Evolutionary conservation across 2,888 invertebrate genomes (phyloP).

Genomic region (Andrena praecox): DNA sequence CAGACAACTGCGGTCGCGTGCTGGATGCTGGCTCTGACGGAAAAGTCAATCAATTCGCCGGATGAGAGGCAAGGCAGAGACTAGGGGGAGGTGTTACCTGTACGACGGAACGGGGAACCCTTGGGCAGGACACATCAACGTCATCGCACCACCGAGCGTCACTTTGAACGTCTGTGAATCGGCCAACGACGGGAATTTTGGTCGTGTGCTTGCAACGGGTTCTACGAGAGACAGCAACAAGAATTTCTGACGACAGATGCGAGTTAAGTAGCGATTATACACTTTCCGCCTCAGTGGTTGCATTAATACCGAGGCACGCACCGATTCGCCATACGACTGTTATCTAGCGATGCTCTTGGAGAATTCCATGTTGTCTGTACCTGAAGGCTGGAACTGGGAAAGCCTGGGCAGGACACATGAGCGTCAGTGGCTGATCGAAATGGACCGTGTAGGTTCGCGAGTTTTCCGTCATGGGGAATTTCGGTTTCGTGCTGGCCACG

Average conservation of each 20-base stretch:
- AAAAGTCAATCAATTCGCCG: slow-evolving; percentile 28
- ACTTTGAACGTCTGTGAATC: slow-evolving; percentile 84
- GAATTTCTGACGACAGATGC: background rate
- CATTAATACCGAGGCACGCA: background rate
- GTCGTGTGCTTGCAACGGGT: slow-evolving; percentile 88
- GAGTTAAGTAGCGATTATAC: background rate
- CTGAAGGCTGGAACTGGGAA: slow-evolving; percentile 85
- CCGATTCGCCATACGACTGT: slow-evolving; percentile 17
- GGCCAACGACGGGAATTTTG: slow-evolving; percentile 87
- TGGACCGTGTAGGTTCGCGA: slow-evolving; percentile 82
- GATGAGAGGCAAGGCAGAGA: background rate
- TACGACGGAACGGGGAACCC: slow-evolving; percentile 86
- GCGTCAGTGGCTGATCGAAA: slow-evolving; percentile 85
- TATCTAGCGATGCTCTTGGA: slow-evolving; percentile 24
- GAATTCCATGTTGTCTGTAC: slow-evolving; percentile 59
- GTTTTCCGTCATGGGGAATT: slow-evolving; percentile 83
- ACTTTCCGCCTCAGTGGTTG: background rate
- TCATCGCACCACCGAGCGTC: slow-evolving; percentile 83
- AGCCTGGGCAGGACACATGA: slow-evolving; percentile 92
- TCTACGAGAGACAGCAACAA: slow-evolving; percentile 80
- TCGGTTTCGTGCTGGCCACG: slow-evolving; percentile 84
- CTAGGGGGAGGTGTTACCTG: slow-evolving; percentile 81
- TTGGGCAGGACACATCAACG: slow-evolving; percentile 86
- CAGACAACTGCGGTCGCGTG: slow-evolving; percentile 86
- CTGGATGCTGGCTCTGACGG: slow-evolving; percentile 87